phyloP scores from a whole-genome alignment of 2,888 invertebrate genomes.

The Athetis lepigone region DNA sequence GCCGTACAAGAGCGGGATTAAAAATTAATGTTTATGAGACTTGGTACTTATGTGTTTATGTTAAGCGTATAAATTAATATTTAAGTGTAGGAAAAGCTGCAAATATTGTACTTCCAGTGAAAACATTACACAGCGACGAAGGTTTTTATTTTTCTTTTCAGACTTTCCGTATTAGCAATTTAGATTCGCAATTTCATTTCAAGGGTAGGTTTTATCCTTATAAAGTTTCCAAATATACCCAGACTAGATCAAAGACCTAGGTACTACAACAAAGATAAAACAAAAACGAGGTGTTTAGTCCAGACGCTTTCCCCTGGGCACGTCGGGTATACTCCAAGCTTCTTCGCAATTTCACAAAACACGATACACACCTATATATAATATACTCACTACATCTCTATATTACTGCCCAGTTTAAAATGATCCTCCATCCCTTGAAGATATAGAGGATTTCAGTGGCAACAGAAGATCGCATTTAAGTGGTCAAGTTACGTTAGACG shows the following conservation, averaged over 20 bases:
- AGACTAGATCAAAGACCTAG: slow-evolving; percentile 60
- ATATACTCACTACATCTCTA: slow-evolving; percentile 74
- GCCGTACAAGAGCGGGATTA: slow-evolving; percentile 27
- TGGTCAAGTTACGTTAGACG: slow-evolving; percentile 79
- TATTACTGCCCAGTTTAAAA: slow-evolving; percentile 73
- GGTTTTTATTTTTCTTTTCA: not conserved
- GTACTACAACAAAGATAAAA: slow-evolving; percentile 73
- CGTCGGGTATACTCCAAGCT: slow-evolving; percentile 74
- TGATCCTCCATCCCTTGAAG: slow-evolving; percentile 69
- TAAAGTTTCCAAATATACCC: slow-evolving; percentile 34
- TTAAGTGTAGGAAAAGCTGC: not conserved
- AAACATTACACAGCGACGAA: too few species aligned
- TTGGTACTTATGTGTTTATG: slow-evolving; percentile 10
- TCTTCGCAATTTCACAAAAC: slow-evolving; percentile 88
- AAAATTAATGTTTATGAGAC: slow-evolving; percentile 41
- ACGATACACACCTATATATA: slow-evolving; percentile 78
- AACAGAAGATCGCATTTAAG: slow-evolving; percentile 70
- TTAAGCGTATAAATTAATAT: not conserved
- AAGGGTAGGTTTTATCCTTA: slow-evolving; percentile 17
- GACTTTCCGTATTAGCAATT: not conserved
- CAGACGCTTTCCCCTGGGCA: slow-evolving; percentile 85
- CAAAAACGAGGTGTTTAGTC: slow-evolving; percentile 84
- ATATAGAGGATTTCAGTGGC: slow-evolving; percentile 64
- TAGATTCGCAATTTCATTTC: not conserved
- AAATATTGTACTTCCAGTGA: not conserved